Percentiles rank a stretch among this genome's conserved stretches.
Conservation (phyloP, 2,888 invertebrate genomes). For the Caprella mutica region DNA sequence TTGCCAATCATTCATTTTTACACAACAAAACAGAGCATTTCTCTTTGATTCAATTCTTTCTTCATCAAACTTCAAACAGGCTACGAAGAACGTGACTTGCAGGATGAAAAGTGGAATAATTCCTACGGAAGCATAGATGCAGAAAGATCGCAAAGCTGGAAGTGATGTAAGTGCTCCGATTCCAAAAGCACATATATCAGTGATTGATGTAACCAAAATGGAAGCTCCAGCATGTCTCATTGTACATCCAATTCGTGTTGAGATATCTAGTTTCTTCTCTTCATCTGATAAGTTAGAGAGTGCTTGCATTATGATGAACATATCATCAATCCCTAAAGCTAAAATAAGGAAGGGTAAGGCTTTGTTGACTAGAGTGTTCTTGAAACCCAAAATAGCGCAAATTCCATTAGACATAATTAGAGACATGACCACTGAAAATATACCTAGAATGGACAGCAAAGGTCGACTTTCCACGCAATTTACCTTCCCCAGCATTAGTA, state of each 20-base stretch:
- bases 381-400: conserved; percentile 57
- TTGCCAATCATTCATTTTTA: conserved; percentile 49
- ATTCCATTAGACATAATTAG: conserved; percentile 59
- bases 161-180: conserved; percentile 68
- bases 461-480: conserved; percentile 62
- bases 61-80: conserved; percentile 61
- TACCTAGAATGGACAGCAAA: conserved; percentile 55
- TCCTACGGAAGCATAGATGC: conserved; percentile 65
- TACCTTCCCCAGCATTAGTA: conserved; percentile 58
- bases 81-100: conserved; percentile 70
- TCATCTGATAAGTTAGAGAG: conserved; percentile 49
- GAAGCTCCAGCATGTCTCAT: conserved; percentile 70
- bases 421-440: conserved; percentile 60
- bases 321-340: conserved; percentile 68
- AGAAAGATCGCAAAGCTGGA: conserved; percentile 68
- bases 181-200: conserved; percentile 65
- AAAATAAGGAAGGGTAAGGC: conserved; percentile 68
- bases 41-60: conserved; percentile 42
- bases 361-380: conserved; percentile 70
- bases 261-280: conserved; percentile 42
- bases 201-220: conserved; percentile 69
- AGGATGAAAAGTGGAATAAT: conserved; percentile 63
- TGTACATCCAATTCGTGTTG: conserved; percentile 57
- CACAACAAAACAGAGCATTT: conserved; percentile 57
- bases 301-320: conserved; percentile 71